A percentile compares a stretch with the other conserved stretches of the same genome.
phyloP scores from a whole-genome alignment of 2,888 invertebrate genomes.

The Cephonodes hylas region DNA sequence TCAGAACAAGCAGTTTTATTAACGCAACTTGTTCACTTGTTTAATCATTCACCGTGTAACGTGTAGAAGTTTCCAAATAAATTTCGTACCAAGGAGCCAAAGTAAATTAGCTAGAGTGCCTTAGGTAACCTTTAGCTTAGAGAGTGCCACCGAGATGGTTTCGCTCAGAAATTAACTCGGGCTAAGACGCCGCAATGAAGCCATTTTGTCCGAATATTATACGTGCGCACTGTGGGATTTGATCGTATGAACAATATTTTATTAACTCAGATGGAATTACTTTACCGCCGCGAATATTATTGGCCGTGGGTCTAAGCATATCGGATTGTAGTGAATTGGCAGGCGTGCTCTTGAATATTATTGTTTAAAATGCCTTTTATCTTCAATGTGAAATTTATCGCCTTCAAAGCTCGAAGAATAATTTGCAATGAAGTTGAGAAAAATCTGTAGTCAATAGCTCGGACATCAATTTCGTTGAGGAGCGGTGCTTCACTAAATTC shows the following conservation, averaged over 20 bases:
- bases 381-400: not conserved
- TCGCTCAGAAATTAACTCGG: conserved; percentile 19
- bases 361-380: not conserved
- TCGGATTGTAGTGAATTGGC: too few species aligned
- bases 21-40: conserved; percentile 45
- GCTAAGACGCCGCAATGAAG: not conserved
- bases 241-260: not conserved
- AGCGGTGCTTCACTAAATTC: conserved; percentile 56
- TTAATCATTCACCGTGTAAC: conserved; percentile 52
- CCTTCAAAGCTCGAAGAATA: not conserved
- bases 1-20: conserved; percentile 48
- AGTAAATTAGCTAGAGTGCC: conserved; percentile 45
- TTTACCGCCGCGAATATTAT: too few species aligned
- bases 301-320: not conserved
- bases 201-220: conserved; percentile 19
- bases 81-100: conserved; percentile 40
- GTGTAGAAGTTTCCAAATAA: conserved; percentile 51
- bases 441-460: conserved; percentile 1
- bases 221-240: conserved; percentile 11
- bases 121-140: conserved; percentile 32
- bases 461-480: conserved; percentile 67
- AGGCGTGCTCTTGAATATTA: not conserved
- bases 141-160: conserved; percentile 25
- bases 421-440: not conserved
- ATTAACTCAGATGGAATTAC: too few species aligned